phyloP scores from a whole-genome alignment of 2,797 vertebrate species.

The Peromyscus attwateri region DNA sequence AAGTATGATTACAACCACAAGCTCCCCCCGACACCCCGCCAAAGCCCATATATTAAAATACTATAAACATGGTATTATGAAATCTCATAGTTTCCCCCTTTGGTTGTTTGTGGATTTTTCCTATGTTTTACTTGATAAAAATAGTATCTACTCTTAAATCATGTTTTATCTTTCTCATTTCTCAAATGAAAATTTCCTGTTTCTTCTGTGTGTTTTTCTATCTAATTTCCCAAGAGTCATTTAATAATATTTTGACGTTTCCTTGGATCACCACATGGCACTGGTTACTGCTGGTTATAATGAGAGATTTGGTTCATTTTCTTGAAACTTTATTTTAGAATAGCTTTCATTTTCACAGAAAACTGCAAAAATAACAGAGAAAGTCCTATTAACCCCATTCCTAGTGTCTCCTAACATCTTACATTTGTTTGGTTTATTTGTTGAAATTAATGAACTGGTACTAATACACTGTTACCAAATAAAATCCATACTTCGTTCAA shows the following conservation, averaged over 20 bases:
- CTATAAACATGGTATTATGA: not conserved
- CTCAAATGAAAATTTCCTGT: not conserved
- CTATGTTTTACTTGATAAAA: constrained; percentile 56
- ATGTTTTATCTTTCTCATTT: constrained; percentile 17
- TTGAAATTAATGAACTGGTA: constrained; percentile 17
- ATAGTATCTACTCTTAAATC: not conserved
- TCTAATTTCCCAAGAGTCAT: constrained; percentile 48
- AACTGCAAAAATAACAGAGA: not conserved
- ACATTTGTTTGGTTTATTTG: not conserved
- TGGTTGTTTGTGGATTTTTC: not conserved
- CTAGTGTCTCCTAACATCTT: not conserved
- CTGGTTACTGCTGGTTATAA: not conserved
- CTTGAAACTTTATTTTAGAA: constrained; percentile 2
- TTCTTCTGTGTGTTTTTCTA: constrained; percentile 30
- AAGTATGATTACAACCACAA: not conserved
- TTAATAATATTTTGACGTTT: constrained; percentile 52
- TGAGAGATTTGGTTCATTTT: not conserved
- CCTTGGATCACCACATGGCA: not conserved
- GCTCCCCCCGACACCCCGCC: not conserved
- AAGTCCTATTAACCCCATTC: not conserved
- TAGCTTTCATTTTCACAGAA: constrained; percentile 10
- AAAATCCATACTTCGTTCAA: not conserved
- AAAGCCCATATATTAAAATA: not conserved
- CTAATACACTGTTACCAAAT: not conserved
- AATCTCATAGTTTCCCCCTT: constrained; percentile 15